These are phyloP conservation scores for Pyrgus malvae DNA, from an alignment of 2,888 invertebrate species.

Conservation along the genomic window DNA sequence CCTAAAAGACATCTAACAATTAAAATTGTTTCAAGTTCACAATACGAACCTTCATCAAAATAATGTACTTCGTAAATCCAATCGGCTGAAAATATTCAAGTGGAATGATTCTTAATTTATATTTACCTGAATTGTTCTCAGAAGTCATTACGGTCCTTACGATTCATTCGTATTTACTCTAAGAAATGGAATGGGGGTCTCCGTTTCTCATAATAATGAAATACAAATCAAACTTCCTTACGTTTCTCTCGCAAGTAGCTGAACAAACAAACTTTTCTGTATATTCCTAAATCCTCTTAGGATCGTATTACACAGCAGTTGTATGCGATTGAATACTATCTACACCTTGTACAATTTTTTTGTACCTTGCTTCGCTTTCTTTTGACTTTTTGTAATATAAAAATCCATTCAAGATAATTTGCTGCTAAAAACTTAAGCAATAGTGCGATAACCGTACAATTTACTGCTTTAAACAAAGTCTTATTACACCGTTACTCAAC, in stretches of 20 bases:
- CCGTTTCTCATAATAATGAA: slow-evolving; percentile 14
- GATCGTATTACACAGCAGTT: background rate
- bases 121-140: slow-evolving; percentile 15
- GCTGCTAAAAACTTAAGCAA: too few relatives aligned
- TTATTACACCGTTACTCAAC: slow-evolving; percentile 8
- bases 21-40: background rate
- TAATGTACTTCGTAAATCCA: background rate
- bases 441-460: too few relatives aligned
- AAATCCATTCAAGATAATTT: too few relatives aligned
- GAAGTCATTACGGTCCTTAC: slow-evolving; percentile 10
- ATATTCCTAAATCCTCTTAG: slow-evolving; percentile 3
- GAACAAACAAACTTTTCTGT: slow-evolving; percentile 9
- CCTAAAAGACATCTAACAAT: too few relatives aligned
- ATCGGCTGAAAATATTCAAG: slow-evolving; percentile 3
- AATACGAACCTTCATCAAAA: background rate
- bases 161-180: slow-evolving; percentile 16
- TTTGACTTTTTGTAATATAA: too few relatives aligned
- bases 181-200: background rate
- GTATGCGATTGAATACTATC: background rate
- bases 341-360: background rate
- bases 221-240: slow-evolving; percentile 21
- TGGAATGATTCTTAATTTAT: slow-evolving; percentile 14
- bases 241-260: background rate
- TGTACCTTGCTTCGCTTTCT: background rate
- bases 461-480: background rate